Conservation (phyloP, 1,140 invertebrate genomes). For the Papilio glaucus region DNA sequence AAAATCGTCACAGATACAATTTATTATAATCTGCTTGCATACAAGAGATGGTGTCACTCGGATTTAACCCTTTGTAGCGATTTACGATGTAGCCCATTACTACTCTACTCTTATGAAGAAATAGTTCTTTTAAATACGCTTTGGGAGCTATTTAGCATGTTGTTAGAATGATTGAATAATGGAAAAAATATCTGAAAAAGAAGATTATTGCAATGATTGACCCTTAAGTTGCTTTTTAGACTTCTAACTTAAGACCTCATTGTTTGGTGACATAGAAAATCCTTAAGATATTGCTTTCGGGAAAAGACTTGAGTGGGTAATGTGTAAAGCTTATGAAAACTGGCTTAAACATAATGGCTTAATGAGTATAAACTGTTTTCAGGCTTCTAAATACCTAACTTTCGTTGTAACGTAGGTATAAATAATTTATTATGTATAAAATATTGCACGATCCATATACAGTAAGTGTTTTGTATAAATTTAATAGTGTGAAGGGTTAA, state of each 20-base stretch:
- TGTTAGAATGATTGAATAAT: too few species aligned
- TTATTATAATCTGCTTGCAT: background rate
- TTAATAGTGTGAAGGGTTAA: background rate
- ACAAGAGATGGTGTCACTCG: background rate
- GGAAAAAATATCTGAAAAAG: too few species aligned
- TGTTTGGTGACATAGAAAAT: background rate
- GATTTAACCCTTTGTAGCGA: background rate
- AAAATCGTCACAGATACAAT: background rate
- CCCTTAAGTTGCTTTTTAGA: too few species aligned
- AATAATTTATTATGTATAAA: background rate
- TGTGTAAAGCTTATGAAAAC: background rate
- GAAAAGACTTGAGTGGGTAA: background rate
- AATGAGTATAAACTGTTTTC: background rate
- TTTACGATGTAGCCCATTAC: too few species aligned
- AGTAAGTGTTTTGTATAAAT: background rate
- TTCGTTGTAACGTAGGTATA: background rate
- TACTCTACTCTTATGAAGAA: background rate
- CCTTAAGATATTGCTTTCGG: background rate
- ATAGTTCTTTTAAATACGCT: background rate
- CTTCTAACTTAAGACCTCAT: too few species aligned
- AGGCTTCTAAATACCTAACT: background rate
- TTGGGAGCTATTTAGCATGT: too few species aligned
- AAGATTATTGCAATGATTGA: too few species aligned
- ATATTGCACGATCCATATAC: background rate
- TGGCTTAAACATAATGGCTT: background rate